Base-by-base conservation (phyloP, 2,797 vertebrate species). In the Hoplostethus mediterraneus region DNA sequence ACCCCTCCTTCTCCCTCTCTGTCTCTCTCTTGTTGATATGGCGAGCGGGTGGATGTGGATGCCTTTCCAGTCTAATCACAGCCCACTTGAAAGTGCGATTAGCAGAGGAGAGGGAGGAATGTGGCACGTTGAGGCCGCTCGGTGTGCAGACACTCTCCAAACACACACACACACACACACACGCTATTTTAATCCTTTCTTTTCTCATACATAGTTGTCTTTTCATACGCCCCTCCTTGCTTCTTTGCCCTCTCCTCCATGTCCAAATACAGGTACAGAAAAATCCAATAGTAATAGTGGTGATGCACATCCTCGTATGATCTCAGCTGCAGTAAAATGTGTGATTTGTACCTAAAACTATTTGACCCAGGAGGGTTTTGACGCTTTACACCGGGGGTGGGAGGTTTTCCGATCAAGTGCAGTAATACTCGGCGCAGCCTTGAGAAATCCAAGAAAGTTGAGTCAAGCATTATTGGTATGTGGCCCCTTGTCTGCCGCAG, bases 11-110 rank as follows among this genome's bases (percentile, higher is more conserved):
- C 51, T 62, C 31, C 38, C 21, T 54, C 21, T 54, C 56, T 52
- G 1, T 74, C 64, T 75, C 56, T 45, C 56, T 73, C 67, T 14
- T 62, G 68, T 63, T 38, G 36, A 4, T 63, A 52, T 57, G 65
- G 77, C 74, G 70, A 77, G 63, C 62, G 33, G 70, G 21, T 5
- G 81, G 77, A 83, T 85, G 21, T 5, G 81, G 77, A 83, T 85
- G 81, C 79, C 85, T 79, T 79, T 55, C 57, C 81, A 90, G 93
- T 94, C 93, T 94, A 92, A 94, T 94, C 86, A 74, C 74, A 55
- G 84, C 70, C 73, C 86, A 84, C 88, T 93, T 81, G 69, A 92
- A 79, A 90, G 61, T 77, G 77, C 80, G 90, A 90, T 90, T 86
- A 87, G 82, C 66, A 63, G 79, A 78, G 64, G 71, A 81, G 55